These are phyloP conservation scores for Thereva unica DNA, from an alignment of 2,888 invertebrate species.

Conservation along the genomic window DNA sequence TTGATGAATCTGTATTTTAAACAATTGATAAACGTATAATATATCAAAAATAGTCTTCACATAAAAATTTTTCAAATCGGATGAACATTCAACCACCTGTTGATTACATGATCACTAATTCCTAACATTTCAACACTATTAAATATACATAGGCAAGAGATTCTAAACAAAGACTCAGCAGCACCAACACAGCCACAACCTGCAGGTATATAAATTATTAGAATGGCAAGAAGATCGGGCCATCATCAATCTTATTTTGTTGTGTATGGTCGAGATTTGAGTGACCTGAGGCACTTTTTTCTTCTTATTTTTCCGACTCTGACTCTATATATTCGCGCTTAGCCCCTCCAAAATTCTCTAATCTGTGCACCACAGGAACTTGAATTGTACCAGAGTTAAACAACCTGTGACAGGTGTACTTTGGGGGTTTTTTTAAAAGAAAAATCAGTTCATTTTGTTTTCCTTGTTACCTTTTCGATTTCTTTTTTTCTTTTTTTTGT, in stretches of 20 bases:
- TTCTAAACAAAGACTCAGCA: constrained; percentile 32
- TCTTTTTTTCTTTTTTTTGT: constrained; percentile 29
- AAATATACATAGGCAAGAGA: neutral
- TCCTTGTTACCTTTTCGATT: constrained; percentile 9
- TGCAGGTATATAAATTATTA: neutral
- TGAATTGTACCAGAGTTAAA: constrained; percentile 25
- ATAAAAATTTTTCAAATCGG: no score
- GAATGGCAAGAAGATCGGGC: constrained; percentile 11
- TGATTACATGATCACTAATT: no score
- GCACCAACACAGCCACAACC: constrained; percentile 15
- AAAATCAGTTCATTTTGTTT: constrained; percentile 1
- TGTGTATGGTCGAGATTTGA: constrained; percentile 34
- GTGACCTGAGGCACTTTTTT: constrained; percentile 21
- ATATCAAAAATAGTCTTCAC: no score
- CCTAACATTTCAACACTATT: no score
- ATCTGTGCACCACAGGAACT: constrained; percentile 37
- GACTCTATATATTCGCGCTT: constrained; percentile 18
- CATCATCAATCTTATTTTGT: constrained; percentile 33
- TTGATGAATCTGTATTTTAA: no score
- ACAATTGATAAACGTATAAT: no score
- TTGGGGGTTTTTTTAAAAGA: constrained; percentile 10
- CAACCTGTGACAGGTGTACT: constrained; percentile 32
- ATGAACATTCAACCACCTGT: no score
- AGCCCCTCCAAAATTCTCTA: constrained; percentile 30
- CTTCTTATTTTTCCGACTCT: constrained; percentile 1